Evolutionary conservation across 2,888 invertebrate species (phyloP).

Genomic region (Philopedon plagiatum): DNA sequence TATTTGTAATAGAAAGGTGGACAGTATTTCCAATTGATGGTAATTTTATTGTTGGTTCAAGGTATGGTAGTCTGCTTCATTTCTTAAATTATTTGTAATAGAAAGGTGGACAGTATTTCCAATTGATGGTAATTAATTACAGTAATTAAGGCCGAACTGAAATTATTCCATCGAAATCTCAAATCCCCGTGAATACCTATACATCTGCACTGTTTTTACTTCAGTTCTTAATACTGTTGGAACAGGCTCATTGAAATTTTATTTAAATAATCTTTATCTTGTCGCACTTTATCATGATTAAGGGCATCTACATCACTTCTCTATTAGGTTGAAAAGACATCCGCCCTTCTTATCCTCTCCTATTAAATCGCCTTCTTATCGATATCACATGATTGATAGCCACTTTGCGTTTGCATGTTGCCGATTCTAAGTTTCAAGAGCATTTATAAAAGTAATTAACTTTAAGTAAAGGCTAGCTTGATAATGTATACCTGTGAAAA

Average conservation of each 20-base stretch:
- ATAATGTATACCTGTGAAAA: not conserved
- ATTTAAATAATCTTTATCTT: conserved; percentile 4
- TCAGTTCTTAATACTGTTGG: not conserved
- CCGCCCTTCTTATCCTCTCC: conserved; percentile 25
- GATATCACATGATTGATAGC: conserved; percentile 55
- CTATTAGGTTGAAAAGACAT: conserved; percentile 14
- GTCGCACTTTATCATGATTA: conserved; percentile 19
- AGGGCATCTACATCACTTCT: conserved; percentile 11
- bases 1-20: too few species aligned
- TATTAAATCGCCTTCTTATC: conserved; percentile 51
- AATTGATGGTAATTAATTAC: too few species aligned
- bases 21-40: too few species aligned
- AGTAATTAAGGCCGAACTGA: too few species aligned
- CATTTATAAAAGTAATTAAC: conserved; percentile 16
- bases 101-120: too few species aligned
- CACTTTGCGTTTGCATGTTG: conserved; percentile 49
- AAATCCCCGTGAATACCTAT: not conserved
- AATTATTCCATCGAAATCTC: not conserved
- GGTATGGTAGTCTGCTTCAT: too few species aligned
- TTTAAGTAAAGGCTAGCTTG: conserved; percentile 1
- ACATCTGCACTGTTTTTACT: not conserved
- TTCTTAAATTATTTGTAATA: too few species aligned
- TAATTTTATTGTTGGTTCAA: too few species aligned
- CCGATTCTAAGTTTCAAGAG: conserved; percentile 14
- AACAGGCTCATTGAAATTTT: not conserved